Percentiles rank a stretch among this genome's conserved stretches.
phyloP scores from a whole-genome alignment of 1,140 invertebrate genomes.

The Megalonaias nervosa region DNA sequence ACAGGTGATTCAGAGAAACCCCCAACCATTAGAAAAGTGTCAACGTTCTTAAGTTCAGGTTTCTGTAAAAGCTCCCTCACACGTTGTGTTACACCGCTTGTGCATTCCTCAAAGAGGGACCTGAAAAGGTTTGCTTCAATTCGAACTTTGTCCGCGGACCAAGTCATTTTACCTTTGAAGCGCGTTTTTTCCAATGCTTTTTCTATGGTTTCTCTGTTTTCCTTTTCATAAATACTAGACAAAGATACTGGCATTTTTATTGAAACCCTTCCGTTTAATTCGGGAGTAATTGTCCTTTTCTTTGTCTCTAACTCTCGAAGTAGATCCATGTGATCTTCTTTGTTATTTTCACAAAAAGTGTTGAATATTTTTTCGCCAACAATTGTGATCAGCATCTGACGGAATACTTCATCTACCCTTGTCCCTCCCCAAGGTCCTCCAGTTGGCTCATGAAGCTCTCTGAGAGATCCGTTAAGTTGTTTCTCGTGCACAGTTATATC shows the following conservation, averaged over 20 bases:
- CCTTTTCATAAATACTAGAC: constrained; percentile 4
- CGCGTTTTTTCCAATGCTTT: constrained; percentile 21
- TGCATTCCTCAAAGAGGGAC: background rate
- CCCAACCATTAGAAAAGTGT: background rate
- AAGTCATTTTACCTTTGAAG: constrained; percentile 21
- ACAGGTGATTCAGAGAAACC: background rate
- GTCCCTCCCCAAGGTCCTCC: constrained; percentile 40
- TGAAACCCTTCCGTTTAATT: constrained; percentile 16
- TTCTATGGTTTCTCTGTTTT: constrained; percentile 7
- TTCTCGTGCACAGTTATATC: constrained; percentile 33
- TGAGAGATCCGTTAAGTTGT: constrained; percentile 12
- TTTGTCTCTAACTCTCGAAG: constrained; percentile 32
- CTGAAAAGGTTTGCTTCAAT: background rate
- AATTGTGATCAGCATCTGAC: constrained; percentile 17
- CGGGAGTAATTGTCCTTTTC: constrained; percentile 28
- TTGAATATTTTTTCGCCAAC: constrained; percentile 20
- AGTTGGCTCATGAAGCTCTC: constrained; percentile 33
- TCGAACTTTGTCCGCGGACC: background rate
- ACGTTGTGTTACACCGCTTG: background rate
- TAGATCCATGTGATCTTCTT: constrained; percentile 27
- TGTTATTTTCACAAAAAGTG: constrained; percentile 27
- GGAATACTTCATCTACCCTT: constrained; percentile 35
- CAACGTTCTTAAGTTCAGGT: background rate
- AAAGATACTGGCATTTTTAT: constrained; percentile 27
- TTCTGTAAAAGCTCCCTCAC: background rate